Evolutionary conservation across 1,140 invertebrate species (phyloP).

Genomic region (Harlomillsia oculata): DNA sequence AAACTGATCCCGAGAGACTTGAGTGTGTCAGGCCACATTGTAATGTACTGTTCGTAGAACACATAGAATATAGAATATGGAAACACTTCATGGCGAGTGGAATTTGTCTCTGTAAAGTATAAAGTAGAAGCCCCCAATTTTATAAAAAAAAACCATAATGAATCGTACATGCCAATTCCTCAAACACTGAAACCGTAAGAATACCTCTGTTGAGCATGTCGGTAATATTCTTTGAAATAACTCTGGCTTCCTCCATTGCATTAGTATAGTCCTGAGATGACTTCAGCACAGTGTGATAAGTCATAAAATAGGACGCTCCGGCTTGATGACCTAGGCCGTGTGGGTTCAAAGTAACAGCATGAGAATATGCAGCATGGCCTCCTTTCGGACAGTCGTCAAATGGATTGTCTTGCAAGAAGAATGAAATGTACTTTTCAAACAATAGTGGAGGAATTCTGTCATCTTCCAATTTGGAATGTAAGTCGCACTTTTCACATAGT

Average conservation of each 20-base stretch:
- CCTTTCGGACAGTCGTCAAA: slow-evolving; percentile 69
- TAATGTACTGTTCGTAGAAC: slow-evolving; percentile 98
- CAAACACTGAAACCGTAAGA: too few species aligned
- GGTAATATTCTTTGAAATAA: slow-evolving; percentile 72
- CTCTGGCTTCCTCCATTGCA: slow-evolving; percentile 69
- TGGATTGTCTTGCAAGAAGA: slow-evolving; percentile 86
- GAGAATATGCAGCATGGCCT: slow-evolving; percentile 63
- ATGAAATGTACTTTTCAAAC: slow-evolving; percentile 74
- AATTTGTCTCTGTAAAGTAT: slow-evolving; percentile 8
- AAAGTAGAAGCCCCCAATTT: neutral
- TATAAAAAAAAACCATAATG: slow-evolving; percentile 47
- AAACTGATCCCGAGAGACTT: slow-evolving; percentile 79
- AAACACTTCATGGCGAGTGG: slow-evolving; percentile 21
- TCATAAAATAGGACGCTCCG: slow-evolving; percentile 79
- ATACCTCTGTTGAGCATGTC: slow-evolving; percentile 53
- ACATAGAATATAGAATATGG: slow-evolving; percentile 74
- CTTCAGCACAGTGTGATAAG: slow-evolving; percentile 87
- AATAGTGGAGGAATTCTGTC: slow-evolving; percentile 46
- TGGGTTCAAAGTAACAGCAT: slow-evolving; percentile 44
- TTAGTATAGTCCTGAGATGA: slow-evolving; percentile 84
- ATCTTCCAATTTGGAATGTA: slow-evolving; percentile 45
- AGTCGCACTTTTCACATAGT: slow-evolving; percentile 3
- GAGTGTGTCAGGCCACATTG: slow-evolving; percentile 85
- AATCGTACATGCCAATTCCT: slow-evolving; percentile 74
- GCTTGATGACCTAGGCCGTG: slow-evolving; percentile 40